Evolutionary conservation across 2,113 vertebrate species (phyloP), one percentile per base, ranked within the genome.

Genomic region (Rhegmatorhina hoffmannsi): DNA sequence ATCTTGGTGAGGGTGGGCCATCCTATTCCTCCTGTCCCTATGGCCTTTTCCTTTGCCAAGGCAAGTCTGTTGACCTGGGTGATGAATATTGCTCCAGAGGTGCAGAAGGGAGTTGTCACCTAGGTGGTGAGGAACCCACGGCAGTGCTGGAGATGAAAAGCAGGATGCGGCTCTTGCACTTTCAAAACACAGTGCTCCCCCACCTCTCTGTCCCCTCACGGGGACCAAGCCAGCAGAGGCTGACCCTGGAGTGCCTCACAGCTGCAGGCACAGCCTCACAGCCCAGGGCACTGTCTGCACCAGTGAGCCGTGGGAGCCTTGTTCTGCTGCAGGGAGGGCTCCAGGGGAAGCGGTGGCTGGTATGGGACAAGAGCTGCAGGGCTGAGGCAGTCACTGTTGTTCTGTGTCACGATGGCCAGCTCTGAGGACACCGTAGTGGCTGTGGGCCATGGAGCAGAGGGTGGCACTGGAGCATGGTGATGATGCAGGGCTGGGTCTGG

Each of bases 331-430:
- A 43, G 46, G 18, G 31, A 33, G 38, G 44, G 44, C 55, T 70
- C 74, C 44, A 55, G 79, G 66, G 60, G 26, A 24, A 47, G 38
- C 3, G 17, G 24, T 38, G 79, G 24, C 75, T 59, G 44, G 13
- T 59, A 26, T 64, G 49, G 53, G 24, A 17, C 26, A 11, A n/a
- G 86, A 59, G 15, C 6, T 7, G 1, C 56, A 31, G 38, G n/a
- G 28, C 1, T 33, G 55, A 55, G 50, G 44, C 1, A 1, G 13
- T 1, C 29, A 10, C 36, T 25, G 40, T 72, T 66, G 16, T 6
- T 9, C 34, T 66, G 50, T 1, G 1, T 38, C 3, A 0, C 16
- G 11, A 3, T 18, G 34, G 56, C 38, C 49, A 11, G 36, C 34
- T 52, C 14, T 74, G 79, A 49, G 74, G 64, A 13, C 10, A 9